A percentile compares a stretch with the other conserved stretches of the same genome.
Conservation (phyloP, 2,113 vertebrate species). For the Sphyrna mokarran region DNA sequence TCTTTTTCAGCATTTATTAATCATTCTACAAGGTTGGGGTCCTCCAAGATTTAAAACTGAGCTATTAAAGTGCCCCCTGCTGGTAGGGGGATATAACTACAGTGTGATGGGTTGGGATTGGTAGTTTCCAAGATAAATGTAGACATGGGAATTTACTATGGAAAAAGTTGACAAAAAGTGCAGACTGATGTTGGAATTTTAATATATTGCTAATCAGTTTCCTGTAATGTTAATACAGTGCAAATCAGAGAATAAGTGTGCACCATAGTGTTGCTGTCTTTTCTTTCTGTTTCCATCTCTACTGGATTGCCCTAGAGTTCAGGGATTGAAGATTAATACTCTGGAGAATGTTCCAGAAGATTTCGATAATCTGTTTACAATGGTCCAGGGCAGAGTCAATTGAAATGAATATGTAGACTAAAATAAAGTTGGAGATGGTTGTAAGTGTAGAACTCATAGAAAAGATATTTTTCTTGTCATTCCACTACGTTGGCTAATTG, state of each 20-base stretch:
- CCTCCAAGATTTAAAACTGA: neutral
- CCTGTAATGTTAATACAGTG: neutral
- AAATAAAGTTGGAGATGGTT: neutral
- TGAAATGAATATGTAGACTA: neutral
- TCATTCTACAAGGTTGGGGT: neutral
- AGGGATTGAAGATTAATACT: neutral
- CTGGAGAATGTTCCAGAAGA: neutral
- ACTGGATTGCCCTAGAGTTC: neutral
- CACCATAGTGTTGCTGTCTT: neutral
- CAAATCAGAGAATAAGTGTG: neutral
- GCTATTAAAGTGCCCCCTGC: neutral
- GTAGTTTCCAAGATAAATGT: neutral
- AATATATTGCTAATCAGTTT: neutral
- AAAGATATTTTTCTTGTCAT: neutral
- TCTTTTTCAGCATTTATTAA: too few species aligned
- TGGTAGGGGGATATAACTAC: neutral
- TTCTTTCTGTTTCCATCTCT: neutral
- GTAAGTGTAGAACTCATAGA: neutral
- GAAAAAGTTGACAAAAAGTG: neutral
- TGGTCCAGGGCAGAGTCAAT: neutral
- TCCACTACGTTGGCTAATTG: neutral
- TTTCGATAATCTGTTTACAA: neutral
- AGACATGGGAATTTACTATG: neutral
- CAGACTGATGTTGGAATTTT: neutral
- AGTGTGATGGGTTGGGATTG: neutral